A percentile compares a stretch with the other conserved stretches of the same genome.
Evolutionary conservation across 1,140 invertebrate genomes (phyloP).

Genomic region (Dinoponera quadriceps): DNA sequence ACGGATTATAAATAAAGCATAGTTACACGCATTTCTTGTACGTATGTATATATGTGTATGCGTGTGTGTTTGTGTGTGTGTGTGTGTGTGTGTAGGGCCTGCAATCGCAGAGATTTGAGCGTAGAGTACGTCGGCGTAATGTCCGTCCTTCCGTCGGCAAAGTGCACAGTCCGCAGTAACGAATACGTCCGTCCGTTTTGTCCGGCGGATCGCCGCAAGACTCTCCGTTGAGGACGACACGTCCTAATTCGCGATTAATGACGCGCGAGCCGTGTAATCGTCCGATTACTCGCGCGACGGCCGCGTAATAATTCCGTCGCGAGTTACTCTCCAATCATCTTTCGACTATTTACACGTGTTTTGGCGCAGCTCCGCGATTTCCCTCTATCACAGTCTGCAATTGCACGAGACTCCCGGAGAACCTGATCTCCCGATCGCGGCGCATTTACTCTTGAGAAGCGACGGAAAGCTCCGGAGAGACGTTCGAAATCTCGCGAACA

Average conservation of each 20-base stretch:
- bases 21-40: conserved; percentile 17
- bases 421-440: not conserved
- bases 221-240: conserved; percentile 14
- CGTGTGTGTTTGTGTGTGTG: too few species aligned
- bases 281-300: not conserved
- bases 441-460: too few species aligned
- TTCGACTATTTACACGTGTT: not conserved
- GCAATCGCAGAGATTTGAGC: not conserved
- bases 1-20: conserved; percentile 39
- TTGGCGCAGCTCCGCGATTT: conserved; percentile 3
- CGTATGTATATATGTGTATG: not conserved
- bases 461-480: too few species aligned
- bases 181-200: conserved; percentile 39
- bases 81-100: too few species aligned
- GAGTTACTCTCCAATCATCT: not conserved
- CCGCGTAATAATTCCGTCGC: too few species aligned
- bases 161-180: not conserved
- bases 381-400: conserved; percentile 4
- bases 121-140: too few species aligned
- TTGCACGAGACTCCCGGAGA: not conserved
- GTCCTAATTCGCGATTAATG: not conserved
- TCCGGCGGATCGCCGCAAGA: conserved; percentile 42
- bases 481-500: not conserved
- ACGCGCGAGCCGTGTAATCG: not conserved
- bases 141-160: conserved; percentile 9